phyloP scores from a whole-genome alignment of 2,113 vertebrate genomes.

The Sturnus vulgaris region DNA sequence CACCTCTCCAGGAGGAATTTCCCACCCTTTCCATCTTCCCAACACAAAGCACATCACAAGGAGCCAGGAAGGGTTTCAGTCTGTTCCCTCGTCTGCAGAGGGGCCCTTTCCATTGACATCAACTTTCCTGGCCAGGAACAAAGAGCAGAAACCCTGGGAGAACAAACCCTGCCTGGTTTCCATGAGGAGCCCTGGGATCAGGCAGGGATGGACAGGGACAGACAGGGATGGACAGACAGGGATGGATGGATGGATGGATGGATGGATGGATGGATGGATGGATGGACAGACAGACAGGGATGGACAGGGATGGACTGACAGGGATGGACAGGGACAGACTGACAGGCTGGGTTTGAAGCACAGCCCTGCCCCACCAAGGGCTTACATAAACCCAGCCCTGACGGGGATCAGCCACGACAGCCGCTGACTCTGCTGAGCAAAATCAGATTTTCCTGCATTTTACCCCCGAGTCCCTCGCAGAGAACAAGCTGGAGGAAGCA shows the following conservation, averaged over 20 bases:
- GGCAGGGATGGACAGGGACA: too few species aligned
- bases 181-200: too few species aligned
- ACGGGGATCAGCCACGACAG: neutral
- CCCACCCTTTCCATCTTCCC: neutral
- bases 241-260: too few species aligned
- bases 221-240: too few species aligned
- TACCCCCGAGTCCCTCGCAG: neutral
- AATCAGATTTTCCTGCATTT: neutral
- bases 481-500: neutral
- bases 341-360: too few species aligned
- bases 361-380: neutral
- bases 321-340: too few species aligned
- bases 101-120: neutral
- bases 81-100: accelerated
- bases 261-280: too few species aligned
- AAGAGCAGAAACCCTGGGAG: accelerated
- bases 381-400: neutral
- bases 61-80: accelerated
- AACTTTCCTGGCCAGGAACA: neutral
- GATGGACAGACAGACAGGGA: too few species aligned
- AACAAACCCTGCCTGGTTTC: too few species aligned
- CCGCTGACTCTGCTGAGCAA: neutral
- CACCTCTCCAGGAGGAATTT: neutral
- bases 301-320: too few species aligned
- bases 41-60: accelerated